Conservation (phyloP, 2,797 vertebrate species). For the Arctocebus calabarensis region DNA sequence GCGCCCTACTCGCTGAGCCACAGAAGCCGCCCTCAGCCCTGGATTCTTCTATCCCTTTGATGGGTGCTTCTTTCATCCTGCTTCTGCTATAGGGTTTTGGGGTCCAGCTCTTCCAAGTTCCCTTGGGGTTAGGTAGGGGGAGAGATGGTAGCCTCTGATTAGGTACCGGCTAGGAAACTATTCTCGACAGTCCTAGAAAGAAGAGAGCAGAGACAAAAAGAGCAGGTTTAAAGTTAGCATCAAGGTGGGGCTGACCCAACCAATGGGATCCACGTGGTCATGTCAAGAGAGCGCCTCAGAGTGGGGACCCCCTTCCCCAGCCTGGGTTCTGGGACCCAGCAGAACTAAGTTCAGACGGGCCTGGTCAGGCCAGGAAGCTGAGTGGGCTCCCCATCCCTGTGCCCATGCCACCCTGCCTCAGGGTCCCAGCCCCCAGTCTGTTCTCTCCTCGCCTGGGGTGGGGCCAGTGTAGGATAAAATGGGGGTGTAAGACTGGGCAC, state of each 20-base stretch:
- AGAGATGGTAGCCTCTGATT: background rate
- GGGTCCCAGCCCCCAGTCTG: background rate
- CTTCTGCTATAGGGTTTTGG: background rate
- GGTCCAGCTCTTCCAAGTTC: background rate
- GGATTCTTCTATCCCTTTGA: background rate
- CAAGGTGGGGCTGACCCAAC: background rate
- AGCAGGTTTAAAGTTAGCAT: background rate
- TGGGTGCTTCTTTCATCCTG: background rate
- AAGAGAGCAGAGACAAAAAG: background rate
- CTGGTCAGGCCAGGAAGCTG: background rate
- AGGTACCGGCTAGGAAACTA: background rate
- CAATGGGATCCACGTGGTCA: background rate
- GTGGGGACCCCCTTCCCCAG: background rate
- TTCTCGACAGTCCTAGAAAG: background rate
- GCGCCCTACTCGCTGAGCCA: too few relatives aligned
- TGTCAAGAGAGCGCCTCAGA: background rate
- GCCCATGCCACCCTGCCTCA: background rate
- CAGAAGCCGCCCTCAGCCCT: background rate
- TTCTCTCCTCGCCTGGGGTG: background rate
- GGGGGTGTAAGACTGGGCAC: background rate
- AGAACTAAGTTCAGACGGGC: background rate
- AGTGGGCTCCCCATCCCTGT: background rate
- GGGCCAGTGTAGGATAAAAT: background rate
- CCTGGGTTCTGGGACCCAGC: background rate
- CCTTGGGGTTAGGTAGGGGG: background rate